phyloP scores from a whole-genome alignment of 2,113 vertebrate genomes.

The Clarias macrocephalus region DNA sequence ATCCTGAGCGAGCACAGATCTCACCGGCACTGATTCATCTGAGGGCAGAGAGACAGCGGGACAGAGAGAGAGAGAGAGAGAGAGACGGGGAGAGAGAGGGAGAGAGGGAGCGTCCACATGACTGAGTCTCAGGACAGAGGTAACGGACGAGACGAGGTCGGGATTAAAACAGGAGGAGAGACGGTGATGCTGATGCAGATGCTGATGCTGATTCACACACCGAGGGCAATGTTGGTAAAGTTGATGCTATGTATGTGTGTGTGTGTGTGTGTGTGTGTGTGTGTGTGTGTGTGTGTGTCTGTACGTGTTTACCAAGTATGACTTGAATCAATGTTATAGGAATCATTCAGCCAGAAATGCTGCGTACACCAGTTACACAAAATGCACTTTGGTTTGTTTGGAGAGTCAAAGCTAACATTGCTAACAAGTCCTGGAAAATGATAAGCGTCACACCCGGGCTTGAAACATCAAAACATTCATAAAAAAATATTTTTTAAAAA shows the following conservation, averaged over 20 bases:
- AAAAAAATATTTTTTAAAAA: too few relatives aligned
- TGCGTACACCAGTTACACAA: background rate
- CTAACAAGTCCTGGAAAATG: constrained; percentile 1
- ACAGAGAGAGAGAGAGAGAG: background rate
- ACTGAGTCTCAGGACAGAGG: constrained; percentile 13
- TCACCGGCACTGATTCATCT: background rate
- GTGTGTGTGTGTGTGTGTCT: background rate
- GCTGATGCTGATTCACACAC: background rate
- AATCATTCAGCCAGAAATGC: background rate
- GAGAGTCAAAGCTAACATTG: background rate
- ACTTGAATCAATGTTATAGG: background rate
- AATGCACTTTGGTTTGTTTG: background rate
- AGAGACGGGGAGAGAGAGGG: background rate
- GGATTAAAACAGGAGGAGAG: background rate
- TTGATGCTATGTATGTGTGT: background rate
- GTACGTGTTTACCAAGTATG: background rate
- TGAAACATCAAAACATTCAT: background rate
- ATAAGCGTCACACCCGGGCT: background rate
- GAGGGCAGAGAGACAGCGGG: background rate
- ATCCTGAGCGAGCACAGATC: background rate
- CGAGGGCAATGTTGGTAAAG: constrained; percentile 12
- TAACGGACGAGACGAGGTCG: background rate
- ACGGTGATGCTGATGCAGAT: background rate
- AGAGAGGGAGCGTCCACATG: background rate
- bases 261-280: constrained; percentile 2